Base-by-base conservation (phyloP, 2,888 invertebrate species). In the Bombyx huttoni region DNA sequence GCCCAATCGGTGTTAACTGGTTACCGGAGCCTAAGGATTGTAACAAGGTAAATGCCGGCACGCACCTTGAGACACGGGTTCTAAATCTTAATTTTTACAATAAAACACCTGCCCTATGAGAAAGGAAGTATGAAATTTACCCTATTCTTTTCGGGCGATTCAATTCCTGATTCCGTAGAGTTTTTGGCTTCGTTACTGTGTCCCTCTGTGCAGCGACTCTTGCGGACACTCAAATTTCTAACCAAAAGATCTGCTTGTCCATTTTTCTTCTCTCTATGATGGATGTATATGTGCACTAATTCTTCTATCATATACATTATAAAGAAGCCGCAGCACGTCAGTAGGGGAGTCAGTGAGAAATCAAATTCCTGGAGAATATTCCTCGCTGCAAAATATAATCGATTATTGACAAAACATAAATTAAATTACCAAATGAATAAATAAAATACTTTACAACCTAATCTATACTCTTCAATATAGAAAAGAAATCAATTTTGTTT, bases 261-360 rank as follows among this genome's bases (percentile, higher is more conserved):
- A 53, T 69, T 76, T 54, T 61, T 77, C 56, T 73, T 78, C 62
- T 89, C 89, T 48, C 91, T 75, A 7, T 78, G 70, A 66, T 91
- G 90, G 51, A 95, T 85, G 69, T 93, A 92, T 49, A 90, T 70
- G 67, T 95, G 95, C 1, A 95, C 93, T 49, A 92, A 61, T 68
- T 96, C 95, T 63, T 96, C 96, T n/a, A 95, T 91, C 8, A 94
- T 79, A 68, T 93, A 94, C 91, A 94, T 94, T 33, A 91, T 78
- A 76, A 94, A 94, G 79, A 94, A 94, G 1, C 94, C 94, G 24
- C 85, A 75, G 70, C 95, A 95, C 83, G 94, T 93, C 50, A 95
- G 84, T 45, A 94, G 78, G 51, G 94, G 92, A 0, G 94, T 91
- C 34, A 94, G 78, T 0, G 92, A 90, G 67, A 94, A 92, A 0